phyloP scores from a whole-genome alignment of 2,888 invertebrate species.

The Keiferia lycopersicella region DNA sequence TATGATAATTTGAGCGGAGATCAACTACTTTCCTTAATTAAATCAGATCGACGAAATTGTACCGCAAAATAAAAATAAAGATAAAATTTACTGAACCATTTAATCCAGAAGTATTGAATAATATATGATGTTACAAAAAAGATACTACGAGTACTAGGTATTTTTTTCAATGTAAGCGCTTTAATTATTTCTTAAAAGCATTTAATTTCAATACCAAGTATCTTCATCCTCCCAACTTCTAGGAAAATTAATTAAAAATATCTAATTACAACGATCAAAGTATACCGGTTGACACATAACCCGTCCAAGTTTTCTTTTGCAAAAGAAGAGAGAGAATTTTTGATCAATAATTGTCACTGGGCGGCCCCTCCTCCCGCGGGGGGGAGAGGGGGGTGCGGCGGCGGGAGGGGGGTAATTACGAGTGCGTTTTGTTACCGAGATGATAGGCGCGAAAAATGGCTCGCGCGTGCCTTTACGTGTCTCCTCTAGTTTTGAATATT shows the following conservation, averaged over 20 bases:
- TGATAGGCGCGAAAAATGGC: conserved; percentile 82
- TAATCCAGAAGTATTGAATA: too few species aligned
- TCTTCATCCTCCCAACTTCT: not conserved
- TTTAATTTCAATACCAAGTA: not conserved
- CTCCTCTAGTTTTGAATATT: conserved; percentile 80
- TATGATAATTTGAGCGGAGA: too few species aligned
- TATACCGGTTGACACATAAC: conserved; percentile 76
- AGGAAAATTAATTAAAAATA: conserved; percentile 51
- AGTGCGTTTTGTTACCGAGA: conserved; percentile 82
- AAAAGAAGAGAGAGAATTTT: conserved; percentile 85
- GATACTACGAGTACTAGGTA: too few species aligned
- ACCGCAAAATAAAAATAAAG: too few species aligned
- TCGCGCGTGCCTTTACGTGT: conserved; percentile 81
- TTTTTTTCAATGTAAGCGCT: too few species aligned
- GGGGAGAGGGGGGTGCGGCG: conserved; percentile 47
- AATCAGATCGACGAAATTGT: too few species aligned
- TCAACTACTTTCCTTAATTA: too few species aligned
- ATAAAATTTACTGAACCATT: too few species aligned
- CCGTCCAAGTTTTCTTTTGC: conserved; percentile 82
- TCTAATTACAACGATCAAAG: conserved; percentile 77
- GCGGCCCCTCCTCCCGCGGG: conserved; percentile 60
- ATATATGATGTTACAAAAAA: too few species aligned
- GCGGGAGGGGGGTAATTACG: conserved; percentile 76
- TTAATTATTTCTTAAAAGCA: not conserved
- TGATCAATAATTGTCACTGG: conserved; percentile 87